Conservation (phyloP, 2,113 vertebrate species). For the Atrichornis clamosus region DNA sequence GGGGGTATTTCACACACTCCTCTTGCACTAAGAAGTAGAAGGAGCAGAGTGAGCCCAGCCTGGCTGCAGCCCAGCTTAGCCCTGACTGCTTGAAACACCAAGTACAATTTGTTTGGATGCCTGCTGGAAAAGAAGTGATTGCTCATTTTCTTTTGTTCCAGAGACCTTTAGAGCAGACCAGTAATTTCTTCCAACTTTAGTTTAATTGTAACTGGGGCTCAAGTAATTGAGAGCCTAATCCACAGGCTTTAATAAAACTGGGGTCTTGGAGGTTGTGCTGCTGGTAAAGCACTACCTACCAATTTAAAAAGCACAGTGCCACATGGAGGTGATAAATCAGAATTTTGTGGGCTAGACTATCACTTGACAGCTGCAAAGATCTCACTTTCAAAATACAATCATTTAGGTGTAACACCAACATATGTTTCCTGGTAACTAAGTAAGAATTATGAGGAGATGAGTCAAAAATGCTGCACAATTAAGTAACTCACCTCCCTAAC, state of each 20-base stretch:
- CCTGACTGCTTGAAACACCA: background rate
- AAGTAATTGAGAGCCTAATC: background rate
- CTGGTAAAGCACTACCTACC: background rate
- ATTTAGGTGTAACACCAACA: background rate
- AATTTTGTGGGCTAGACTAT: background rate
- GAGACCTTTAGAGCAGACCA: background rate
- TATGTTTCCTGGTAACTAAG: background rate
- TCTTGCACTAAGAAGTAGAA: background rate
- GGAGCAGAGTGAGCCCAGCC: background rate
- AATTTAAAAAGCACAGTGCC: background rate
- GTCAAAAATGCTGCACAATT: background rate
- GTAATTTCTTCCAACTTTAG: constrained; percentile 3
- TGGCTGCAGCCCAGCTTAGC: background rate
- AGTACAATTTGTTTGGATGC: background rate
- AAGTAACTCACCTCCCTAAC: background rate
- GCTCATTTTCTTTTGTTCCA: constrained; percentile 16
- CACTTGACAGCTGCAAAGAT: background rate
- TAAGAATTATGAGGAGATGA: background rate
- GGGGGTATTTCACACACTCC: background rate
- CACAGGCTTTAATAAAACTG: background rate
- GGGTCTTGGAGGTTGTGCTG: background rate
- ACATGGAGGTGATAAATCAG: background rate
- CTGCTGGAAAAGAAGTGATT: background rate
- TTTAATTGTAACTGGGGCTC: constrained; percentile 18
- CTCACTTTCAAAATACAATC: background rate